Evolutionary conservation across 2,113 vertebrate species (phyloP), one percentile per base, ranked within the genome.

Genomic region (Peromyscus californicus): DNA sequence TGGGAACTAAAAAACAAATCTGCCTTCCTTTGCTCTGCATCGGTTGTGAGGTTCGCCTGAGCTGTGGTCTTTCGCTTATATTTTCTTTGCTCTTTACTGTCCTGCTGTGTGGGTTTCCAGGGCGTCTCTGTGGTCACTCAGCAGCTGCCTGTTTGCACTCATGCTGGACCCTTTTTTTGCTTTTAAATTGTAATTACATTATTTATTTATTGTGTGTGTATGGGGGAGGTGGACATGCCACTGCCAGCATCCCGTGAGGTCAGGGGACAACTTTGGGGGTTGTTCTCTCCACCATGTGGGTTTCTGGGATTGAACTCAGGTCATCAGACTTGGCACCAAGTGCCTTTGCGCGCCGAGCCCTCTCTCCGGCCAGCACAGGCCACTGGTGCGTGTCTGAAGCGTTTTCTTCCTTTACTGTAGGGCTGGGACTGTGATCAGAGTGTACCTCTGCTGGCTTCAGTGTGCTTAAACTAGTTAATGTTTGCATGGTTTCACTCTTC

Each of bases 91-190:
- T 69, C n/a, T 54, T 70, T 29, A 5, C 59, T 17, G 2, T 79
- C 63, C 15, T 9, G 9, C 19, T 9, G 9, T 33, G 4, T 7
- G 33, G 10, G 5, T 63, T 22, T 69, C 39, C 69, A 7, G 1
- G 5, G 8, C 5, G 15, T 16, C n/a, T 39, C 48, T 17, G 2
- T 12, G 13, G 54, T 13, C 42, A 2, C 75, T 8, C 0, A n/a
- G 9, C 61, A 45, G 4, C 17, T 33, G 42, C 1, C 21, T 48
- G 10, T 67, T 67, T 42, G 9, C 42, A 7, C 31, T 48, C 51
- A 17, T 33, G 45, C 45, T 65, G 74, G 26, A 6, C 12, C 26
- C 45, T 29, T n/a, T n/a, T 61, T 39, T 39, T n/a, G 11, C 54
- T 61, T 61, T 61, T 83, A 83, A 83, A 39, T 42, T 83, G 26